Percentiles rank a stretch among this genome's conserved stretches.
phyloP scores from a whole-genome alignment of 2,113 vertebrate genomes.

The Callipepla squamata region DNA sequence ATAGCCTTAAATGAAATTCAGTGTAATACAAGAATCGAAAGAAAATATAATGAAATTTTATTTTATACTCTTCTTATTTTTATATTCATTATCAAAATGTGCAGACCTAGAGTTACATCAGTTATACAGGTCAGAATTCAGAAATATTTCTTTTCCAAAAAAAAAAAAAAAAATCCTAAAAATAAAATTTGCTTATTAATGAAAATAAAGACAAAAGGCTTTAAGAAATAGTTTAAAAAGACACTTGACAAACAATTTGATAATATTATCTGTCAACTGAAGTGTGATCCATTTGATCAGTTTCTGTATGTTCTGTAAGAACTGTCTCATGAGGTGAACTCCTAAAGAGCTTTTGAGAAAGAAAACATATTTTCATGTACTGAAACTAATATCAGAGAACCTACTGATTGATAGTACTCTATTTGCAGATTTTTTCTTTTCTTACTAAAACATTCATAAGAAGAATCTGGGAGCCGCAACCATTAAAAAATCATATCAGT shows the following conservation, averaged over 20 bases:
- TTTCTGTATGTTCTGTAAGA: conserved; percentile 9
- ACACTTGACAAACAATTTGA: background rate
- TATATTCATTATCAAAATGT: conserved; percentile 38
- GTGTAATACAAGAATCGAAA: conserved; percentile 49
- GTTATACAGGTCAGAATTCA: conserved; percentile 18
- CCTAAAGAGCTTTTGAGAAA: conserved; percentile 15
- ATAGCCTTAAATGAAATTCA: conserved; percentile 39
- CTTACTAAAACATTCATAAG: background rate
- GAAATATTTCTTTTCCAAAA: conserved; percentile 39
- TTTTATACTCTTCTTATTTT: background rate
- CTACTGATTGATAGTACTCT: background rate
- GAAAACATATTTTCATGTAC: background rate
- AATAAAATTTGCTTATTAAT: conserved; percentile 9
- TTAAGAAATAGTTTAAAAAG: background rate
- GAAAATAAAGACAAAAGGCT: background rate
- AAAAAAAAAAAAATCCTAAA: background rate
- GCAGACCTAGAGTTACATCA: conserved; percentile 7
- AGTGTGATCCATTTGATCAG: background rate
- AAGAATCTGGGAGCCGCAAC: background rate
- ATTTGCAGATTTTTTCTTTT: background rate
- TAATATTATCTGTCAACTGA: background rate
- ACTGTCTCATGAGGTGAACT: background rate
- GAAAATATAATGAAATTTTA: conserved; percentile 27
- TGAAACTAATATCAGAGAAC: background rate
- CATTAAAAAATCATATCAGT: background rate